phyloP scores from a whole-genome alignment of 2,797 vertebrate species.

The Catostomus latipinnis region DNA sequence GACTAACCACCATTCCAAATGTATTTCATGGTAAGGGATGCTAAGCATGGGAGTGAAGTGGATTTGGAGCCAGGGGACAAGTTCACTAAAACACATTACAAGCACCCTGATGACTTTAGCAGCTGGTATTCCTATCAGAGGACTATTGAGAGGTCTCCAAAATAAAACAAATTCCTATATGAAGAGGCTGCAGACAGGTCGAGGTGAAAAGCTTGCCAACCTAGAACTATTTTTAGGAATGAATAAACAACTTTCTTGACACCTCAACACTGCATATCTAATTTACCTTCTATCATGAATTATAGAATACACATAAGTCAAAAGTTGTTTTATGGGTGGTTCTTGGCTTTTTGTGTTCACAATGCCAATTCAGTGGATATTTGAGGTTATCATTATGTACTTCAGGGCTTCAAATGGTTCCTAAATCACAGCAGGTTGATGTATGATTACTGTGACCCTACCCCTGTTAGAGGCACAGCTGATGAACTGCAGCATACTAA shows the following conservation, averaged over 20 bases:
- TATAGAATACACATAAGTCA: slow-evolving; percentile 21
- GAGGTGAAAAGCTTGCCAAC: slow-evolving; percentile 51
- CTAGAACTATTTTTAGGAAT: slow-evolving; percentile 63
- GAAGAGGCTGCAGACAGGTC: slow-evolving; percentile 65
- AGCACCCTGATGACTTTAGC: slow-evolving; percentile 72
- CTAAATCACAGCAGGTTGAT: slow-evolving; percentile 39
- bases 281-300: slow-evolving; percentile 49
- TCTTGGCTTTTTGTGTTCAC: too few relatives aligned
- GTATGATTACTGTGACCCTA: neutral
- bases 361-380: neutral
- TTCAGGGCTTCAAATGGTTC: slow-evolving; percentile 10
- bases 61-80: slow-evolving; percentile 58
- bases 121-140: slow-evolving; percentile 76
- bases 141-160: slow-evolving; percentile 60
- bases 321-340: slow-evolving; percentile 11
- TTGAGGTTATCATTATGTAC: neutral
- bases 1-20: neutral
- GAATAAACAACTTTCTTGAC: slow-evolving; percentile 52
- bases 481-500: neutral
- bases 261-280: slow-evolving; percentile 7
- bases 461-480: slow-evolving; percentile 1
- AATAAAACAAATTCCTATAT: slow-evolving; percentile 56
- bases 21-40: slow-evolving; percentile 59
- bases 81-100: slow-evolving; percentile 52
- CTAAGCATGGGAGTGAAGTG: slow-evolving; percentile 41